phyloP scores from a whole-genome alignment of 2,113 vertebrate genomes.

The Arothron firmamentum region DNA sequence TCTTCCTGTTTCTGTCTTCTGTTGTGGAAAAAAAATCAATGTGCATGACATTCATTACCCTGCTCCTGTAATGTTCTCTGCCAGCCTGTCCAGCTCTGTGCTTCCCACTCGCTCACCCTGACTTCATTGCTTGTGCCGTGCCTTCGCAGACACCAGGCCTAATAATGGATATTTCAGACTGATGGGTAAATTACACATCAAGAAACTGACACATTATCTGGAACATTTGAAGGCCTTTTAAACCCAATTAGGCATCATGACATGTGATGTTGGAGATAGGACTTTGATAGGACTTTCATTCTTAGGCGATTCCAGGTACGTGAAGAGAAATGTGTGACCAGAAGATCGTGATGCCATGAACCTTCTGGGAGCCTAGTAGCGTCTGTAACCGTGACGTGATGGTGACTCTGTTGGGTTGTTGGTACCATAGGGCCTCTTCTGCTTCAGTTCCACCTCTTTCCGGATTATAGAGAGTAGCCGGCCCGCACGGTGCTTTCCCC shows the following conservation, averaged over 20 bases:
- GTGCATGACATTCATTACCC: slow-evolving; percentile 62
- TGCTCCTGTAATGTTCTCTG: slow-evolving; percentile 19
- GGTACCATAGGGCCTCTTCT: slow-evolving; percentile 44
- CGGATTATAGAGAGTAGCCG: slow-evolving; percentile 62
- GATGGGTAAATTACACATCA: slow-evolving; percentile 40
- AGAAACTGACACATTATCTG: slow-evolving; percentile 23
- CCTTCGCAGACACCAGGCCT: slow-evolving; percentile 29
- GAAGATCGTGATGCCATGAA: background rate
- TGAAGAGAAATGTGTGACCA: background rate
- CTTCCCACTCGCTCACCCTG: slow-evolving; percentile 17
- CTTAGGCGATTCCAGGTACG: background rate
- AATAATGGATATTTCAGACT: slow-evolving; percentile 30
- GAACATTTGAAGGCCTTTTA: slow-evolving; percentile 34
- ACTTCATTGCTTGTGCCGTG: slow-evolving; percentile 17
- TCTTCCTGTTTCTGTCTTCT: slow-evolving; percentile 27
- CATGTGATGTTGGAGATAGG: slow-evolving; percentile 17
- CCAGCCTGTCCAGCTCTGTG: slow-evolving; percentile 10
- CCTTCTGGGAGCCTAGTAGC: background rate
- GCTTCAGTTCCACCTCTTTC: slow-evolving; percentile 46
- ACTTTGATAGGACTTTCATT: slow-evolving; percentile 6
- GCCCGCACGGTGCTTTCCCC: slow-evolving; percentile 58
- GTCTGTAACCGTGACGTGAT: slow-evolving; percentile 31
- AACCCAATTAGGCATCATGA: slow-evolving; percentile 38
- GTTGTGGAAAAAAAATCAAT: slow-evolving; percentile 53
- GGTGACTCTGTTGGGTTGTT: slow-evolving; percentile 35